phyloP scores from a whole-genome alignment of 2,113 vertebrate genomes.

The Tragelaphus strepsiceros region DNA sequence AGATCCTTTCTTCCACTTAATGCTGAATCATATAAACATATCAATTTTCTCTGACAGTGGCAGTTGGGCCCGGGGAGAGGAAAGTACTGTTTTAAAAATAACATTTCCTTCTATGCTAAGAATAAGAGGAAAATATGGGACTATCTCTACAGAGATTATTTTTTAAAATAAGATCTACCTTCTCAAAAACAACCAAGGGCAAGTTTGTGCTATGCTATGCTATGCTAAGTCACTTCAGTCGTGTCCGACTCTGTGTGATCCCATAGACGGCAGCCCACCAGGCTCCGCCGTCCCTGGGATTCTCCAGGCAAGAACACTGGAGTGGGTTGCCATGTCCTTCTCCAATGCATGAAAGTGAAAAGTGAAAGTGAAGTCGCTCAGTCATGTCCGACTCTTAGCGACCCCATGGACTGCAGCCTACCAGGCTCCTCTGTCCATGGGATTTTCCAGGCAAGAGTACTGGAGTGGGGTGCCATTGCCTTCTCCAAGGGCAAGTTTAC shows the following conservation, averaged over 20 bases:
- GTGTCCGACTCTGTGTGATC: neutral
- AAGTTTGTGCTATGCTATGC: neutral
- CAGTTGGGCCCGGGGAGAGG: neutral
- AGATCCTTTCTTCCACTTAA: neutral
- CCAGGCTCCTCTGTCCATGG: too few species aligned
- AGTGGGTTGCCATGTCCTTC: neutral
- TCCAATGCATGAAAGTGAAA: neutral
- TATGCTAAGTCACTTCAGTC: neutral
- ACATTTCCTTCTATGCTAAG: conserved; percentile 11
- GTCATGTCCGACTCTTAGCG: too few species aligned
- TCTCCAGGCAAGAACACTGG: neutral
- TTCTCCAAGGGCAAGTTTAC: too few species aligned
- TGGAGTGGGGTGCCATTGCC: too few species aligned
- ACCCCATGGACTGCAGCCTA: too few species aligned
- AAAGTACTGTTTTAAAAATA: conserved; percentile 35
- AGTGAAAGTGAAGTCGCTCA: too few species aligned
- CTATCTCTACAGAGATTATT: neutral
- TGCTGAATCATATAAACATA: neutral
- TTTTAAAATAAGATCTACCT: neutral
- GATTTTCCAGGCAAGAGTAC: too few species aligned
- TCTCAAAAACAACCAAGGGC: neutral
- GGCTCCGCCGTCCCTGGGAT: neutral
- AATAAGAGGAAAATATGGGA: neutral
- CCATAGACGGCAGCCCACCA: neutral
- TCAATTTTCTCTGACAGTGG: conserved; percentile 18